Evolutionary conservation across 1,140 invertebrate genomes (phyloP).

Genomic region (Procambarus virginalis): DNA sequence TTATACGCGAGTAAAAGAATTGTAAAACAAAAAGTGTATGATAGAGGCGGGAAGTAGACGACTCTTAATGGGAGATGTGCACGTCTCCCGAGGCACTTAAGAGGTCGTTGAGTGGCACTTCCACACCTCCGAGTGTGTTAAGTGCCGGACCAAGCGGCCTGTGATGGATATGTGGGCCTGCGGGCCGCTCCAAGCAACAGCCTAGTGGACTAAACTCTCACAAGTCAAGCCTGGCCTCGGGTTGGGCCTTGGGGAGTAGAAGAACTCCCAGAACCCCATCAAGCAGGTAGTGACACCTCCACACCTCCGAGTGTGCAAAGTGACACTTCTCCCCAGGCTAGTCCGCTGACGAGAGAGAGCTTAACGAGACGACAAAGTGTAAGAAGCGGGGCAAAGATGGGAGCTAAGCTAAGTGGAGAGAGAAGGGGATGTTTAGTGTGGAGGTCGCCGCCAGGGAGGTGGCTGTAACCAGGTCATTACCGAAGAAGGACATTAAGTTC

Average conservation of each 20-base stretch:
- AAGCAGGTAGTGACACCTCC: background rate
- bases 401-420: background rate
- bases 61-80: background rate
- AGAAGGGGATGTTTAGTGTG: background rate
- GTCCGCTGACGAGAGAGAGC: background rate
- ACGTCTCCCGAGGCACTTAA: background rate
- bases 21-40: background rate
- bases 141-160: background rate
- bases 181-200: too few relatives aligned
- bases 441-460: too few relatives aligned
- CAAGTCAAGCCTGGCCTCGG: too few relatives aligned
- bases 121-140: background rate
- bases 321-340: background rate
- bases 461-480: too few relatives aligned
- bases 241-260: too few relatives aligned
- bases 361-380: background rate
- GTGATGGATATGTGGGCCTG: too few relatives aligned
- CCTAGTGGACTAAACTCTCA: too few relatives aligned
- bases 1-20: conserved; percentile 5
- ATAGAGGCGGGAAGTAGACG: background rate
- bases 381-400: background rate
- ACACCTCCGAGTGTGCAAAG: background rate
- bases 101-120: background rate
- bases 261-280: too few relatives aligned
- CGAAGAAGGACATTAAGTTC: too few relatives aligned